Evolutionary conservation across 2,888 invertebrate genomes (phyloP), one percentile per base, ranked within the genome.

Genomic region (Nomada flava): DNA sequence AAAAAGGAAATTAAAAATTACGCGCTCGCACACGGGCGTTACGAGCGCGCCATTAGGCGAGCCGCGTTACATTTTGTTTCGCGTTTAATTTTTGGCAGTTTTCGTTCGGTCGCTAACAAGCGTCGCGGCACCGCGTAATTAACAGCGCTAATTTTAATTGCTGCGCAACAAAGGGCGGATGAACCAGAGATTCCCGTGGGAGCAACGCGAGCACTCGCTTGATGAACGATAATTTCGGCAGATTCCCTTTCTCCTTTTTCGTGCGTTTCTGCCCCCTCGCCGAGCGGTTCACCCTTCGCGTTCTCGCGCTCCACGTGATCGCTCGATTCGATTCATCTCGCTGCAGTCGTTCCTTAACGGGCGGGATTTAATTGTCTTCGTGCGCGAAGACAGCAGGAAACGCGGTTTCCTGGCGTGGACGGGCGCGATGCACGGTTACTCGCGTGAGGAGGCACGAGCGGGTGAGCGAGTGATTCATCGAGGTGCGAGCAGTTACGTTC

Each of bases 101-200:
- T 91, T 91, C 85, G 85, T 13, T 81, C 85, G 82, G 83, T 76
- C 86, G 83, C 87, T 92, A 91, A 92, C 92, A 91, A 92, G 91
- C 89, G 79, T 87, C 81, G 82, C 86, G 89, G 82, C 84, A 81
- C 57, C 80, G 80, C 87, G 90, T 92, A 93, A 93, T 93, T 93
- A 93, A 92, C 93, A 91, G 91, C 90, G 89, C 92, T 93, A 93
- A 93, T 93, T 93, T 93, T 93, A 92, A 93, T 93, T 93, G 92
- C 91, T 85, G 80, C 77, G 89, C 88, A 92, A 93, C 92, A 93
- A 93, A 93, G 92, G 91, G 90, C 92, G 92, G 91, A 92, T 90
- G 92, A 91, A 86, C 90, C 68, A 18, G 87, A 87, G 20, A 91
- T 91, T 93, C 92, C 92, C 92, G 91, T 89, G 91, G 87, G 90